phyloP scores from a whole-genome alignment of 2,797 vertebrate species.

The Sciaenops ocellatus region DNA sequence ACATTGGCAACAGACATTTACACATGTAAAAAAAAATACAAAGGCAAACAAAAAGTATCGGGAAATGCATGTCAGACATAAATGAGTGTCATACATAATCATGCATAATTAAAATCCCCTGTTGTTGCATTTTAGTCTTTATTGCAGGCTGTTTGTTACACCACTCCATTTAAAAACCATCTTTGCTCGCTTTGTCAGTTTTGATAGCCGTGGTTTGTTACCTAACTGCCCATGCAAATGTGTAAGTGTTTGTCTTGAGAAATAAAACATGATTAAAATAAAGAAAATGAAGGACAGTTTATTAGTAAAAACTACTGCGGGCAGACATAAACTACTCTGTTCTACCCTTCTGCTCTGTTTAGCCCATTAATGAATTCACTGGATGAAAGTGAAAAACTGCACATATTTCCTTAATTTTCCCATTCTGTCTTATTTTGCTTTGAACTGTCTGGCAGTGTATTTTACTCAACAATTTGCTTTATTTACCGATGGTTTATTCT shows the following conservation, averaged over 20 bases:
- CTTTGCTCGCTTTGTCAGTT: conserved; percentile 4
- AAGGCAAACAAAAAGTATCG: background rate
- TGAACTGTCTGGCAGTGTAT: background rate
- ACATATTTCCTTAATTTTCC: background rate
- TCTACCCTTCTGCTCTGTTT: conserved; percentile 16
- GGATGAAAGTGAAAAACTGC: background rate
- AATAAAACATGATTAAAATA: conserved; percentile 32
- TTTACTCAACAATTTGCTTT: background rate
- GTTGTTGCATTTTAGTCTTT: background rate
- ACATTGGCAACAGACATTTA: background rate
- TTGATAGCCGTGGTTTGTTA: conserved; percentile 4
- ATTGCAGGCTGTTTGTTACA: conserved; percentile 1
- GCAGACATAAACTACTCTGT: conserved; percentile 1
- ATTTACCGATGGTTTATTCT: background rate
- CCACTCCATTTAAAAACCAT: conserved; percentile 8
- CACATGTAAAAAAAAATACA: too few relatives aligned
- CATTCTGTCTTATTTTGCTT: conserved; percentile 1
- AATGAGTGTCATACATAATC: background rate
- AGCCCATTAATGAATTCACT: conserved; percentile 33
- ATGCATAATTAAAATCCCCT: background rate
- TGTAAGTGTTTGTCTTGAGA: conserved; percentile 13
- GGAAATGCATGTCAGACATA: background rate
- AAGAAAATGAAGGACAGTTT: conserved; percentile 19
- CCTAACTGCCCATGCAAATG: conserved; percentile 25
- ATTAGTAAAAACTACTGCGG: conserved; percentile 23